phyloP scores from a whole-genome alignment of 92 coral and sea anemone species.

The Parazoanthus atlanticus region DNA sequence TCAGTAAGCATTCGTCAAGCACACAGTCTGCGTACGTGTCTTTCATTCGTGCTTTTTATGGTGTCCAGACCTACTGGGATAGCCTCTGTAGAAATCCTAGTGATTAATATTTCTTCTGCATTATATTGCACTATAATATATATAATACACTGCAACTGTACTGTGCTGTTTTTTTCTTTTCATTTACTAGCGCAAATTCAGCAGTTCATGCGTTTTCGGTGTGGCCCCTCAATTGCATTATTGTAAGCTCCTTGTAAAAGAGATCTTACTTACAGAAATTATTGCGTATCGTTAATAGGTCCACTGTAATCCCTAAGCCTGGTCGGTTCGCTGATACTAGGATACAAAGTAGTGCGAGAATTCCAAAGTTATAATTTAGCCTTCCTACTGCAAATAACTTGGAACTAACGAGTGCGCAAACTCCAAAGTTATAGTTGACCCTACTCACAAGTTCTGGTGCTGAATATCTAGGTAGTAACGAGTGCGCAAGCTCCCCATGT shows the following conservation, averaged over 20 bases:
- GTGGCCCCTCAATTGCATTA: not conserved
- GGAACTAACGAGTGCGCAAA: not conserved
- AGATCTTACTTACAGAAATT: no score
- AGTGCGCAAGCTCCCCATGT: slow-evolving; percentile 63
- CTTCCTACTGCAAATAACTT: not conserved
- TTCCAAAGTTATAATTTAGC: not conserved
- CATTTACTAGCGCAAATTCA: no score
- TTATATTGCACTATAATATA: not conserved
- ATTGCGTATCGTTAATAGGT: no score
- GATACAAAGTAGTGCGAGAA: no score
- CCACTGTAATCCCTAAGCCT: no score
- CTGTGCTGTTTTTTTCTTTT: not conserved
- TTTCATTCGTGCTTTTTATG: not conserved
- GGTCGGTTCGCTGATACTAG: no score
- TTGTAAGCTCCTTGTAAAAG: not conserved
- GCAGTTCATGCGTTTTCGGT: not conserved
- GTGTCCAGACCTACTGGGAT: not conserved
- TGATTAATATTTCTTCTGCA: not conserved
- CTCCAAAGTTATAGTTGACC: not conserved
- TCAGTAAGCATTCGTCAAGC: not conserved
- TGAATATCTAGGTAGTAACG: slow-evolving; percentile 7
- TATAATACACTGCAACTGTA: not conserved
- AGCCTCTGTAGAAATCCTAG: not conserved
- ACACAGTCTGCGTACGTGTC: not conserved
- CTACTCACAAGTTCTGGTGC: not conserved